Evolutionary conservation across 2,888 invertebrate genomes (phyloP).

Genomic region (Mayetiola destructor): DNA sequence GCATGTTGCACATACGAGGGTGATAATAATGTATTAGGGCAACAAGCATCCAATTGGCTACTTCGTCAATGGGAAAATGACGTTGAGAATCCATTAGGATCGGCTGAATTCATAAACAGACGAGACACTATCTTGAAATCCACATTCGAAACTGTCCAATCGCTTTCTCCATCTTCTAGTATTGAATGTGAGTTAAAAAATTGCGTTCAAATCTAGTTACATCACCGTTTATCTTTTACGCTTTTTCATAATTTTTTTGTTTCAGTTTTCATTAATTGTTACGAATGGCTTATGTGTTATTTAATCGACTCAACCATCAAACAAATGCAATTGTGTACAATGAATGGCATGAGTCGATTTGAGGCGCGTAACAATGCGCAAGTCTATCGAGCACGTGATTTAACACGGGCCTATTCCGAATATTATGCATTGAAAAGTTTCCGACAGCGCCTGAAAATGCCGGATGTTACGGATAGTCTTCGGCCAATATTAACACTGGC

Average conservation of each 20-base stretch:
- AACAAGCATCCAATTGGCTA: conserved; percentile 82
- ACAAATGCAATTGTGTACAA: conserved; percentile 42
- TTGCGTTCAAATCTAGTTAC: background rate
- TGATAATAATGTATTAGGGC: conserved; percentile 82
- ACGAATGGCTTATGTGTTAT: conserved; percentile 74
- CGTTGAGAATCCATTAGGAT: conserved; percentile 53
- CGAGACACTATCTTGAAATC: conserved; percentile 36
- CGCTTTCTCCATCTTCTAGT: background rate
- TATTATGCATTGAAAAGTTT: conserved; percentile 39
- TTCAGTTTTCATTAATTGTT: conserved; percentile 54
- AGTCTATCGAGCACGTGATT: conserved; percentile 59
- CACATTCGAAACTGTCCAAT: conserved; percentile 21
- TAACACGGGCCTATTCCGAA: conserved; percentile 68
- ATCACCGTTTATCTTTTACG: background rate
- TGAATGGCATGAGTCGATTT: conserved; percentile 50
- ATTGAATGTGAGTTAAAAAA: background rate
- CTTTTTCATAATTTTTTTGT: conserved; percentile 22
- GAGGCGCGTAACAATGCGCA: conserved; percentile 66
- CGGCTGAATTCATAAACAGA: conserved; percentile 49
- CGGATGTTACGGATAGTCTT: conserved; percentile 29
- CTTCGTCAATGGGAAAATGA: conserved; percentile 47
- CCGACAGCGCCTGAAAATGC: conserved; percentile 30
- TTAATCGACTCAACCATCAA: conserved; percentile 53
- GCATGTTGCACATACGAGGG: conserved; percentile 87
- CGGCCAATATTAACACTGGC: conserved; percentile 37